phyloP scores from a whole-genome alignment of 2,113 vertebrate genomes.

The Ctenomys sociabilis region DNA sequence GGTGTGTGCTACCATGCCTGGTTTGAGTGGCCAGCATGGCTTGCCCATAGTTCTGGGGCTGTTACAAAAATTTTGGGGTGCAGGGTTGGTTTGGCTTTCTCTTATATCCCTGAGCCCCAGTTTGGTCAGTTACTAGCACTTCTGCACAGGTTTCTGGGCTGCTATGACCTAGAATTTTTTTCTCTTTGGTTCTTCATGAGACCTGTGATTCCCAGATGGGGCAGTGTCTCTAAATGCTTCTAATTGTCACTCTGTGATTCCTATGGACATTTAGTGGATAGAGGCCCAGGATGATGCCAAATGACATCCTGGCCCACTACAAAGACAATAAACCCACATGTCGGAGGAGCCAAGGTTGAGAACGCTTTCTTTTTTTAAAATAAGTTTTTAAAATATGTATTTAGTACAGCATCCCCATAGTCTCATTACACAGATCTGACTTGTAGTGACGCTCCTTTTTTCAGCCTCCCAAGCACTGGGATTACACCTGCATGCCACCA shows the following conservation, averaged over 20 bases:
- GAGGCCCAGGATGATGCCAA: neutral
- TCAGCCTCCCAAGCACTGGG: too few species aligned
- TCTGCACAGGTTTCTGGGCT: neutral
- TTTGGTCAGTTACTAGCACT: neutral
- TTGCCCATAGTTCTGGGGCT: too few species aligned
- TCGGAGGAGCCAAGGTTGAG: neutral
- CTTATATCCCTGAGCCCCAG: fast-evolving
- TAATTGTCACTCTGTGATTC: neutral
- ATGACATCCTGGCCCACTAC: neutral
- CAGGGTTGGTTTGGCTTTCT: neutral
- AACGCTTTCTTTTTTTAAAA: neutral
- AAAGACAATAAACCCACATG: neutral
- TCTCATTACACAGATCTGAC: too few species aligned
- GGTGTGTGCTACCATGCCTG: too few species aligned
- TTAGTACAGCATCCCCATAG: too few species aligned
- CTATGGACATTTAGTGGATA: neutral
- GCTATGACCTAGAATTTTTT: neutral
- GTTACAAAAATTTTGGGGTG: too few species aligned
- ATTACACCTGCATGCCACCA: too few species aligned
- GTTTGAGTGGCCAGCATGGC: too few species aligned
- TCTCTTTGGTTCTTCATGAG: neutral
- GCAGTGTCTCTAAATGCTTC: neutral
- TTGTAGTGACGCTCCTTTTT: too few species aligned
- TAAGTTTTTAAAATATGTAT: too few species aligned
- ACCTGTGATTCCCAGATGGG: neutral